Percentiles rank a stretch among this genome's conserved stretches.
Evolutionary conservation across 2,797 vertebrate genomes (phyloP).

Genomic region (Paedocypris micromegethes): DNA sequence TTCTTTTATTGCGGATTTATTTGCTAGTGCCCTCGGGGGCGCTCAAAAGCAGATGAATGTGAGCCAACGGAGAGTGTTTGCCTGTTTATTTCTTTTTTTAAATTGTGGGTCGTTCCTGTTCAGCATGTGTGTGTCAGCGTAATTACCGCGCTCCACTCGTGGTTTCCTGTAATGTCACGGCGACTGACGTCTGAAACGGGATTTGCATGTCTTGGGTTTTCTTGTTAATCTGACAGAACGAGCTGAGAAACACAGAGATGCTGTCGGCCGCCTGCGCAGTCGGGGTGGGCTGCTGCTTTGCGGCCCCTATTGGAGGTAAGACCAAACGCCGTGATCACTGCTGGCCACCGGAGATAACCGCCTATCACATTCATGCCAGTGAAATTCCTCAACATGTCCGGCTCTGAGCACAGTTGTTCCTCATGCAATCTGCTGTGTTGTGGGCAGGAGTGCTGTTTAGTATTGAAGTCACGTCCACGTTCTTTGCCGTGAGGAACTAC

Average conservation of each 20-base stretch:
- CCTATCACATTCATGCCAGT: slow-evolving; percentile 24
- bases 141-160: slow-evolving; percentile 18
- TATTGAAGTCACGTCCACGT: slow-evolving; percentile 97
- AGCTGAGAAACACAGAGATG: slow-evolving; percentile 97
- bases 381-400: slow-evolving; percentile 2
- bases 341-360: slow-evolving; percentile 33
- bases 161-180: slow-evolving; percentile 11
- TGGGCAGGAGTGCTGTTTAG: slow-evolving; percentile 90
- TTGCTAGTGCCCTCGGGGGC: not conserved
- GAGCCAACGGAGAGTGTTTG: slow-evolving; percentile 18
- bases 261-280: slow-evolving; percentile 93
- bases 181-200: slow-evolving; percentile 10
- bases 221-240: slow-evolving; percentile 73
- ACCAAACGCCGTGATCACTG: slow-evolving; percentile 19
- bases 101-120: slow-evolving; percentile 17
- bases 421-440: slow-evolving; percentile 10
- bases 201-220: slow-evolving; percentile 31
- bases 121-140: slow-evolving; percentile 24
- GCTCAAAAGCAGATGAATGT: slow-evolving; percentile 7
- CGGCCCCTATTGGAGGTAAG: slow-evolving; percentile 95
- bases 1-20: slow-evolving; percentile 15
- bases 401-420: slow-evolving; percentile 14
- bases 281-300: slow-evolving; percentile 96
- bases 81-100: slow-evolving; percentile 6
- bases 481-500: slow-evolving; percentile 97